These are phyloP conservation scores for Meloe dianella DNA, from an alignment of 2,888 invertebrate genomes.

Conservation along the genomic window DNA sequence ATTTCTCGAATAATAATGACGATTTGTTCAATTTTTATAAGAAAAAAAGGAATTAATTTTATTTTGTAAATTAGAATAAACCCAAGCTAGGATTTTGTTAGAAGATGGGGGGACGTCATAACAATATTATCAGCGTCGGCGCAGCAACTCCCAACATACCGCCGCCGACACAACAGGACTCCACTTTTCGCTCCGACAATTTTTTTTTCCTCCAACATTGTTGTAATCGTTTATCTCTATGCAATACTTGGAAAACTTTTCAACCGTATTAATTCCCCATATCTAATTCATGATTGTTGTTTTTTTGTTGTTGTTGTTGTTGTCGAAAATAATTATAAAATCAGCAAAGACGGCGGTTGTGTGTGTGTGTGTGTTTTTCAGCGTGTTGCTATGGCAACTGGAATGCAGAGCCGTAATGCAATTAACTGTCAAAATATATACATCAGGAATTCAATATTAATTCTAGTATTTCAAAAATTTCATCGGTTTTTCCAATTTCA, in stretches of 20 bases:
- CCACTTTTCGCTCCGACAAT: conserved; percentile 2
- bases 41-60: not conserved
- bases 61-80: not conserved
- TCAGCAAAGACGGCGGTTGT: not conserved
- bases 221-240: not conserved
- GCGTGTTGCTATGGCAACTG: not conserved
- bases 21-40: not conserved
- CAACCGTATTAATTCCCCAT: not conserved
- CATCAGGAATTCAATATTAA: not conserved
- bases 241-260: not conserved
- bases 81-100: not conserved
- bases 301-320: no score
- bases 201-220: not conserved
- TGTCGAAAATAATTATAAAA: no score
- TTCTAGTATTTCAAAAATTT: not conserved
- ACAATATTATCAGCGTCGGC: not conserved
- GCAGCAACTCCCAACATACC: conserved; percentile 1
- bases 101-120: not conserved
- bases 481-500: not conserved
- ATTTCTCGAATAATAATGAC: not conserved
- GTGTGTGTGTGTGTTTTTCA: not conserved
- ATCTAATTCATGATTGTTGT: no score
- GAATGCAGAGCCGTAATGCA: conserved; percentile 9
- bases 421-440: conserved; percentile 4
- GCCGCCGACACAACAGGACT: conserved; percentile 1